Conservation (phyloP, 2,113 vertebrate species). For the Butorides virescens region DNA sequence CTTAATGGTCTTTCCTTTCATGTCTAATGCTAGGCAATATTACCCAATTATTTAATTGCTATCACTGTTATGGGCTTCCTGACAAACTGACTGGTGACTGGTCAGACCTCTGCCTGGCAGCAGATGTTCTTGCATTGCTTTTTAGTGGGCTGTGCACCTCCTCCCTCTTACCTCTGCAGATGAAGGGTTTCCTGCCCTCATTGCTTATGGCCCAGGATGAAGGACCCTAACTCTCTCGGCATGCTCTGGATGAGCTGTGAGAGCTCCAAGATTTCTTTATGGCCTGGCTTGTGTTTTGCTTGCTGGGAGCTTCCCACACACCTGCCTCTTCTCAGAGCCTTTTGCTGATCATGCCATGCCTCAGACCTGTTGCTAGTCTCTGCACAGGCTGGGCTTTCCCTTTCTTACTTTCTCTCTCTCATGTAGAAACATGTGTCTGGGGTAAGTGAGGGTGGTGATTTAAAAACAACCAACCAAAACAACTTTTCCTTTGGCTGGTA, state of each 20-base stretch:
- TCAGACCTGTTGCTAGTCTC: not conserved
- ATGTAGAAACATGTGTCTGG: not conserved
- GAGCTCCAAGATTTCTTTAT: not conserved
- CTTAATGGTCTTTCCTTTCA: not conserved
- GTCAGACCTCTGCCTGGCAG: not conserved
- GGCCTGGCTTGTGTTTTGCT: not conserved
- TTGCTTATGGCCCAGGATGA: not conserved
- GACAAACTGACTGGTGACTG: not conserved
- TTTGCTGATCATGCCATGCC: not conserved
- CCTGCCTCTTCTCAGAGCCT: not conserved
- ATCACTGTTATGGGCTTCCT: not conserved
- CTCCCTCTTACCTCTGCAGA: not conserved
- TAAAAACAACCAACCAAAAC: not conserved
- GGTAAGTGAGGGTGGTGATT: not conserved
- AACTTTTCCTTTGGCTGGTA: not conserved
- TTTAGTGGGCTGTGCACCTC: not conserved
- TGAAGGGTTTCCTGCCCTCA: not conserved
- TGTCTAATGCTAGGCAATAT: not conserved
- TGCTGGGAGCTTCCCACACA: not conserved
- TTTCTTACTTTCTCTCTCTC: not conserved
- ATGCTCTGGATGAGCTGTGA: not conserved
- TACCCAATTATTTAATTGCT: not conserved
- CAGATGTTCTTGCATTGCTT: not conserved
- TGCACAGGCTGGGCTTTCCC: not conserved
- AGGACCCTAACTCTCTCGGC: not conserved